Base-by-base conservation (phyloP, 2,113 vertebrate genomes). In the Ivindomyrus marchei region DNA sequence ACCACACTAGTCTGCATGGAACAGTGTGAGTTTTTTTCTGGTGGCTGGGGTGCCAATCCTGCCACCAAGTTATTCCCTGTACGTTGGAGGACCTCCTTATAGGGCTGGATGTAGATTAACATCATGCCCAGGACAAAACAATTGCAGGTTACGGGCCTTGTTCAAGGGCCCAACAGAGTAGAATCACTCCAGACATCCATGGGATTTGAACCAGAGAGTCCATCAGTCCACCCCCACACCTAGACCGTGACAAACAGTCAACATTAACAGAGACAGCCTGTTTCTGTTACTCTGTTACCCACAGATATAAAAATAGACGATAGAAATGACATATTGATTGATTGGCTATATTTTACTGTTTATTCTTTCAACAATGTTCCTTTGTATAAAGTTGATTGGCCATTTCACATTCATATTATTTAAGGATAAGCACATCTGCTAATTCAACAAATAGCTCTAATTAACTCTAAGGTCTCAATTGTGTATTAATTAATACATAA, bases 371-470 rank as follows among this genome's bases (percentile, higher is more conserved):
- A 46, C 87, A 46, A 66, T 88, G 88, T 49, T 89, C 45, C 24
- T 52, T 90, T 85, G 90, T 91, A 93, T 83, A 92, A 92, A 27
- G 62, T 31, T 27, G n/a, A 58, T 85, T 92, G 91, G 91, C 91
- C 91, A 90, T 92, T 91, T 89, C 93, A 85, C 87, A 46, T 46
- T 7, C 6, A 94, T 93, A 21, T 46, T n/a, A 85, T n/a, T 47
- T n/a, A 1, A 47, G 46, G 39, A 83, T 45, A 83, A 21, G 27
- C 36, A 80, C 27, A 42, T 45, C 4, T 39, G 39, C 19, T 2
- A 83, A 19, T 45, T 45, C 31, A 83, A 83, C 13, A 42, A 19
- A 42, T 4, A 19, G 17, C 39, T 36, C 13, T 42, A 80, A 80
- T 83, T 42, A 80, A 39, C 11, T 80, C 74, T 80, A 19, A 83